Base-by-base conservation (phyloP, 2,113 vertebrate genomes). In the Pycnonotus jocosus region DNA sequence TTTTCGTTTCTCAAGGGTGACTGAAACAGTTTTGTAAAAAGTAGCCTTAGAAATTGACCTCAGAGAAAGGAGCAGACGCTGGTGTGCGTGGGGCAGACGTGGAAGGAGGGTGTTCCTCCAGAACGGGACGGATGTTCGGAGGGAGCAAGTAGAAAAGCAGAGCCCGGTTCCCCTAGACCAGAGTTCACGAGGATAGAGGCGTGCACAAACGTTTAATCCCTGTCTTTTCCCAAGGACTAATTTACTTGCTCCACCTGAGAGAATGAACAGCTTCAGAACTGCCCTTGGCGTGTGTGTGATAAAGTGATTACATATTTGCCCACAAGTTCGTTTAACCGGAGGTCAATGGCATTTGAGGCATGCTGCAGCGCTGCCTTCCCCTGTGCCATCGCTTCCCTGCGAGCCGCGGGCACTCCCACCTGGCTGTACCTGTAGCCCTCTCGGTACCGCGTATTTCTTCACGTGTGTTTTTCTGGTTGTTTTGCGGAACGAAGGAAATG, bases 281-380 rank as follows among this genome's bases (percentile, higher is more conserved):
- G 94, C 57, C 96, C 90, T 96, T 94, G 90, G 56, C 4, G 4
- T 10, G 5, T 42, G 62, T 83, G 85, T 81, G 90, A 81, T 90
- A 78, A 82, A 82, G 86, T 17, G 85, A 70, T 89, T 83, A 31
- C 47, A 17, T 76, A 35, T 86, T 89, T 86, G 82, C 77, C 42
- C 81, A 60, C 40, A 42, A 91, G 96, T 95, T 96, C 92, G 22
- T 94, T 93, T 81, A 78, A 64, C 83, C 1, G 2, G 53, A 74
- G 92, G 82, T 97, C 78, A 80, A 10, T 79, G 83, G 62, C 93
- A 85, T 92, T 31, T 42, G 85, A 79, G 62, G 79, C 73, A 54
- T 2, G 30, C 62, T 72, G 82, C 89, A 45, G 80, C 8, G 2
- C 82, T 30, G n/a, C 42, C 76, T 65, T 42, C 31, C 28, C 10